These are phyloP conservation scores for Slavum lentiscoides DNA, from an alignment of 2,888 invertebrate species.

Conservation along the genomic window DNA sequence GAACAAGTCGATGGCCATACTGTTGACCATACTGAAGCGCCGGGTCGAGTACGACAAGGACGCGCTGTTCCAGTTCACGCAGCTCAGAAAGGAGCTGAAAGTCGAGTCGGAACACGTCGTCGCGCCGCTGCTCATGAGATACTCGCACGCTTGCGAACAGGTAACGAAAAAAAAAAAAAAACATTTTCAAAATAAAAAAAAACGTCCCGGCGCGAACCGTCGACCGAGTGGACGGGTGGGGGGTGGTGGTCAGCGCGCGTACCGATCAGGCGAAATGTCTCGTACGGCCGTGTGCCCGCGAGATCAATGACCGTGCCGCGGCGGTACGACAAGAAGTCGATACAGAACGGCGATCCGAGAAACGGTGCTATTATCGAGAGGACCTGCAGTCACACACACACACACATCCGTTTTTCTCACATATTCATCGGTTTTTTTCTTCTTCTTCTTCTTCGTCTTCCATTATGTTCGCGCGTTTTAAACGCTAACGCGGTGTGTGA, in stretches of 20 bases:
- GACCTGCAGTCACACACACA: constrained; percentile 13
- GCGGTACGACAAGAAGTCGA: too few species aligned
- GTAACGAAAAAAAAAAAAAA: constrained; percentile 8
- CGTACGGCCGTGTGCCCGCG: background rate
- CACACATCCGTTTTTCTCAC: constrained; percentile 48
- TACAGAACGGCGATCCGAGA: background rate
- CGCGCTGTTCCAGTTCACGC: constrained; percentile 71
- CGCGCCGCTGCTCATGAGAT: constrained; percentile 64
- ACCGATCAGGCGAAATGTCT: too few species aligned
- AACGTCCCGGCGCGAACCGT: too few species aligned
- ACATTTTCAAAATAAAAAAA: too few species aligned
- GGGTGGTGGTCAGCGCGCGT: too few species aligned
- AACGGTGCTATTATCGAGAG: constrained; percentile 4
- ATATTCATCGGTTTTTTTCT: constrained; percentile 30
- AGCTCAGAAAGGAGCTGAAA: constrained; percentile 64
- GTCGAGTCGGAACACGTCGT: constrained; percentile 69
- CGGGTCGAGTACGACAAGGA: constrained; percentile 91
- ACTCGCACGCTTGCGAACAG: constrained; percentile 63
- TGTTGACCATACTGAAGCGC: constrained; percentile 72
- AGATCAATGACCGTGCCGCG: constrained; percentile 31
- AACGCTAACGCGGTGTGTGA: constrained; percentile 49
- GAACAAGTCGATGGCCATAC: constrained; percentile 77
- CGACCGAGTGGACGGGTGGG: too few species aligned
- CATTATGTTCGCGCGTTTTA: constrained; percentile 41
- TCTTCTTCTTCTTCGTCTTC: background rate